Conservation (phyloP, 2,113 vertebrate genomes). For the Tachycineta bicolor region DNA sequence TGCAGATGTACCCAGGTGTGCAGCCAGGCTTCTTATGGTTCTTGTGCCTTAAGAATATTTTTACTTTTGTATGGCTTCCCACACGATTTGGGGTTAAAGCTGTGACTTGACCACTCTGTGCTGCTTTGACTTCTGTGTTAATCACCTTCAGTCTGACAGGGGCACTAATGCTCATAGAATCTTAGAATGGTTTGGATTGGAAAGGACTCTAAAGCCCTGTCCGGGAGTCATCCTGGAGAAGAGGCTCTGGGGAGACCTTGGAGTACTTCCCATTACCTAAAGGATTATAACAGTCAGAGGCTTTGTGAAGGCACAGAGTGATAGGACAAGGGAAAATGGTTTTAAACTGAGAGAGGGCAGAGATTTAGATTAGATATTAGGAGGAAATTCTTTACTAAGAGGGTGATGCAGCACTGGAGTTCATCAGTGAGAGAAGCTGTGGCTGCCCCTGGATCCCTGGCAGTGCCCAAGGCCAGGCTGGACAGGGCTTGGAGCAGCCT, state of each 20-base stretch:
- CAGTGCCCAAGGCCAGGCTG: fast-evolving
- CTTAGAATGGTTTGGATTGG: neutral
- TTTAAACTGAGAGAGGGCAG: neutral
- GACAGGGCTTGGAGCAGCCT: fast-evolving
- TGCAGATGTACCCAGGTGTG: neutral
- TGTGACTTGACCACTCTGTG: fast-evolving
- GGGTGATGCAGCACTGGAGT: neutral
- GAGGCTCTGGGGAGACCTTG: neutral
- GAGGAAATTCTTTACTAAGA: neutral
- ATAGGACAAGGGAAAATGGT: neutral
- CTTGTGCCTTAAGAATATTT: neutral
- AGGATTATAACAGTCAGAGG: neutral
- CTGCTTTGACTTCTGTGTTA: neutral
- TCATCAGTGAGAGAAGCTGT: neutral
- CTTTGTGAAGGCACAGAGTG: neutral
- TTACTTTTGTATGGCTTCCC: neutral
- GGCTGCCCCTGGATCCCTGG: neutral
- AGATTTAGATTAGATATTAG: neutral
- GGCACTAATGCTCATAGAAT: fast-evolving
- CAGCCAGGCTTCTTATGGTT: neutral
- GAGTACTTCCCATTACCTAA: neutral
- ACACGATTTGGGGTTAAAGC: fast-evolving
- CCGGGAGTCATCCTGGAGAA: neutral
- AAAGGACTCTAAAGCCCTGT: neutral
- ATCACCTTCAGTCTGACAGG: neutral